Base-by-base conservation (phyloP, 2,113 vertebrate genomes). In the Periophthalmus modestus region DNA sequence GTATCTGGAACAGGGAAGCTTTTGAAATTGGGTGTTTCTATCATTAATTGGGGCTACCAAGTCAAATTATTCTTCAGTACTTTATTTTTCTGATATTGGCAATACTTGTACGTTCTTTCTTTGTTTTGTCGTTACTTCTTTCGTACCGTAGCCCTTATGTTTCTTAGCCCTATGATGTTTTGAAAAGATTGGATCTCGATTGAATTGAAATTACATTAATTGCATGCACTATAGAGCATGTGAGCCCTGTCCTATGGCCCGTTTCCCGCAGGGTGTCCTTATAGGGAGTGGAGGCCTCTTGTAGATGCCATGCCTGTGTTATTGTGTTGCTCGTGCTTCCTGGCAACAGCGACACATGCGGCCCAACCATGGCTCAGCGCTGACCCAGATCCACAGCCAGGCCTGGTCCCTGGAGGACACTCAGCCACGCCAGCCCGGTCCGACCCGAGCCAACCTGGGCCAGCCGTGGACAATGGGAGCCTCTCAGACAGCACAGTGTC, bases 281-380 rank as follows among this genome's bases (percentile, higher is more conserved):
- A 12, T 65, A 39, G 62, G 62, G 62, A 65, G 62, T 3, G 7
- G 61, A 12, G 28, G 16, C 61, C 7, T 34, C 15, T 36, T 19
- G 61, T 18, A 63, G 62, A 65, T 65, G 62, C 62, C 33, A 65
- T 6, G 19, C 18, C 18, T 63, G 36, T 65, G 62, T 65, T 65
- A 65, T 65, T 65, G 62, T 65, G 62, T 65, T 65, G 33, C 33
- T 65, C 2, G 34, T n/a, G 34, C 62, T n/a, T 21, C 62, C 62
- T 43, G 62, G 62, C 62, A 65, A 65, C 62, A 65, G 62, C 18
- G 36, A 43, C 62, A 65, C 62, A 65, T 65, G 62, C 34, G n/a
- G 28, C 15, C 34, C 34, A 18, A 16, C 15, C 7, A 28, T 57
- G 55, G 33, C 61, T 63, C 61, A 65, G 16, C 34, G 15, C 19